Evolutionary conservation across 2,888 invertebrate species (phyloP).

Genomic region (Eristalis pertinax): DNA sequence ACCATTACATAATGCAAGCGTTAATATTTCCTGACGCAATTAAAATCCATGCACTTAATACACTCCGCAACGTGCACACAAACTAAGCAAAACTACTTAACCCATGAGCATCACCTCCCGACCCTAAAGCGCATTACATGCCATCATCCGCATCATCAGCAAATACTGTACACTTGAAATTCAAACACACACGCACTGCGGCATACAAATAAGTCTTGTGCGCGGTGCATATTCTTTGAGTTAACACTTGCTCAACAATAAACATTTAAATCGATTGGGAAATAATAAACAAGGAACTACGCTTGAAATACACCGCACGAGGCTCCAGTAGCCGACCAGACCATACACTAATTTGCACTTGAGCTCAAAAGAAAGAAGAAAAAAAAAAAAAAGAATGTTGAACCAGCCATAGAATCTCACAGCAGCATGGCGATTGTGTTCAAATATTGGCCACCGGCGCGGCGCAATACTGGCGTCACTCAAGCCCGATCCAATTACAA

Average conservation of each 20-base stretch:
- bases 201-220: neutral
- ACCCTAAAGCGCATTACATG: neutral
- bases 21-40: too few relatives aligned
- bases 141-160: neutral
- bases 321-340: neutral
- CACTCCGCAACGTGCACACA: neutral
- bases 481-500: neutral
- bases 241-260: slow-evolving; percentile 36
- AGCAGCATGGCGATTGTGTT: neutral
- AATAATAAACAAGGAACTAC: slow-evolving; percentile 6
- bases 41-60: neutral
- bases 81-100: neutral
- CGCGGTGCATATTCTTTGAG: slow-evolving; percentile 9
- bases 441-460: slow-evolving; percentile 3
- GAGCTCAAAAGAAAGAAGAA: neutral
- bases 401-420: slow-evolving; percentile 5
- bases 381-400: neutral
- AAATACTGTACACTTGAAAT: neutral
- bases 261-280: slow-evolving; percentile 21
- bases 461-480: neutral
- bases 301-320: slow-evolving; percentile 7
- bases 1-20: too few relatives aligned
- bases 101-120: neutral
- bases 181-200: neutral
- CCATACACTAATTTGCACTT: slow-evolving; percentile 9